Evolutionary conservation across 2,797 vertebrate genomes (phyloP), one percentile per base, ranked within the genome.

Genomic region (Adrianichthys oophorus): DNA sequence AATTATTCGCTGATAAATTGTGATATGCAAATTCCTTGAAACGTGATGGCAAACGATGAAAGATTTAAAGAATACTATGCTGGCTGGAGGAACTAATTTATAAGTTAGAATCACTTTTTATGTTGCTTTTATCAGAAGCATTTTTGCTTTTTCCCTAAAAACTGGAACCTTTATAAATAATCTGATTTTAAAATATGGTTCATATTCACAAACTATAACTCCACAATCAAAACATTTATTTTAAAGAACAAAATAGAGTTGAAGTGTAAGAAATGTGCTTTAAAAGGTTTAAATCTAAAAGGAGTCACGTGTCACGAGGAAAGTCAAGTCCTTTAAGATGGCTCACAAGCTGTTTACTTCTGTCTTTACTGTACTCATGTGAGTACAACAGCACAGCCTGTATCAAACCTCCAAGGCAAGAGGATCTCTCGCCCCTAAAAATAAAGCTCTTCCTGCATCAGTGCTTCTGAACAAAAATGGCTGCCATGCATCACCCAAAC

Each of bases 401-500:
- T 53, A 76, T 71, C 49, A 64, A 75, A 82, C 68, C 74, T 74
- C 70, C 50, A 62, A 60, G 56, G 49, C 63, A 72, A 48, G 56
- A 85, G 75, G 80, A 80, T 78, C 76, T 79, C 67, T 62, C 10
- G 54, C 71, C 19, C 44, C 40, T 50, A 0, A 19, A 53, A 59
- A 70, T 61, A 70, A 49, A 48, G 54, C 56, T 75, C 10, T 52
- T 65, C 61, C 76, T 85, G 86, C 83, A 78, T 89, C 83, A 87
- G 63, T 42, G 79, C 74, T 62, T 74, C 70, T 70, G 77, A 87
- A 86, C 73, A 87, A 83, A 84, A 84, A 88, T 85, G 80, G 76
- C 83, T 75, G 41, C 76, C 56, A 53, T 75, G 73, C 76, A 64
- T 80, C 66, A 55, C 65, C 77, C 77, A 61, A 63, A 67, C 66